Base-by-base conservation (phyloP, 1,140 invertebrate genomes). In the Caenorhabditis briggsae region DNA sequence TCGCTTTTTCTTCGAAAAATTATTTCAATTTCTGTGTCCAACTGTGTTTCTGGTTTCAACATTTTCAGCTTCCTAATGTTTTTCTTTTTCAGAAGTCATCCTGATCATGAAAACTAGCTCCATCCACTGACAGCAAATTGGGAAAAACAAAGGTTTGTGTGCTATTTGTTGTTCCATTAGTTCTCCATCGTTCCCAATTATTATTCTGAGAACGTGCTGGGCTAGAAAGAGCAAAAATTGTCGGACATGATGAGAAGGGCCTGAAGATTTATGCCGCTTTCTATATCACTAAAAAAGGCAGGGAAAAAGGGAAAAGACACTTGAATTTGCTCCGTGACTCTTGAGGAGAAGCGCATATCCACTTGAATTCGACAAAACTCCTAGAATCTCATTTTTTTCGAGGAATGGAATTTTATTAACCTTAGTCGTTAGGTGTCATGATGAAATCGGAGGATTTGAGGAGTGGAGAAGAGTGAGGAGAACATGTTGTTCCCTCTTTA, bases 341-440 rank as follows among this genome's bases (percentile, higher is more conserved):
- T 78, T 78, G 70, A 78, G 70, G 46, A 25, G 65, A 78, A 78
- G 70, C 70, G 70, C 70, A 78, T 50, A 78, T 50, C n/a, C 70
- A 78, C 70, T 78, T 78, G 6, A 78, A 78, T 78, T 50, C 70
- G 70, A 50, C 70, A 78, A 74, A 74, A 74, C 61, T 65, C 33
- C 33, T 65, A 65, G 61, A 78, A 50, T 78, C 70, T 78, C 70
- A 78, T 78, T 78, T 78, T 78, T 78, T 33, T 33, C 33, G 33
- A 2, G 33, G 33, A 33, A 33, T 78, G 70, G 70, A 16, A 78
- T 78, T 78, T 78, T 78, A 78, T 78, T 78, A 78, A 78, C 70
- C 70, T 78, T 78, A 48, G 43, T n/a, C n/a, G 14, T 53, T 53
- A 78, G 70, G 70, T 78, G 50, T 78, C 70, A 78, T 78, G 70